Evolutionary conservation across 2,888 invertebrate species (phyloP), one percentile per base, ranked within the genome.

Genomic region (Xylophagus ater): DNA sequence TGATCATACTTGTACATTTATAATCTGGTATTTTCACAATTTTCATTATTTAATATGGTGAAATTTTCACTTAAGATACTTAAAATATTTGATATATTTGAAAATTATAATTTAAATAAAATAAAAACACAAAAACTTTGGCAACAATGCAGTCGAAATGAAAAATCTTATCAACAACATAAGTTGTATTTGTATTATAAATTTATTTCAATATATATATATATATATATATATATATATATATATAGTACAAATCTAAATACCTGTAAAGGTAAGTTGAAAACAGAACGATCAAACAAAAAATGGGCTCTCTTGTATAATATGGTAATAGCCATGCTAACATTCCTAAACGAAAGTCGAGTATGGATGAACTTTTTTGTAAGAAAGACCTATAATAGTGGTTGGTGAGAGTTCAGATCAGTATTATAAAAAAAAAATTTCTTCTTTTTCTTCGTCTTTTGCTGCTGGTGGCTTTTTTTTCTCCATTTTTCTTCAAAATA

Each of bases 321-420:
- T 41, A 43, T 43, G 43, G 40, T 41, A 43, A 43, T 43, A 34
- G 41, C 35, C 23, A 32, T 37, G 31, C 35, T 40, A 34, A 33
- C 36, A 36, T 36, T 35, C 35, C 32, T 36, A 25, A 31, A 33
- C 39, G 32, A 23, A 9, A 25, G 24, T 18, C 7, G 25, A 38
- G 33, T 26, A 33, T 33, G 24, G 38, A 26, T 39, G 37, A 37
- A 31, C 37, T 31, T 30, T n/a, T n/a, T n/a, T n/a, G n/a, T n/a
- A n/a, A n/a, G n/a, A n/a, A n/a, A n/a, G n/a, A n/a, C n/a, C n/a
- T n/a, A 9, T 23, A 9, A 23, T 6, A 23, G 23, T 8, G 23
- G 23, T 9, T 23, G 23, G 23, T 23, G 23, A 23, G 23, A 23
- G 9, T 23, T 23, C 23, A 23, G 9, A n/a, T n/a, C n/a, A n/a